Evolutionary conservation across 30 jellyfish, hydroid and myxozoan species (phyloP).

Genomic region (Haliclystus octoradiatus): DNA sequence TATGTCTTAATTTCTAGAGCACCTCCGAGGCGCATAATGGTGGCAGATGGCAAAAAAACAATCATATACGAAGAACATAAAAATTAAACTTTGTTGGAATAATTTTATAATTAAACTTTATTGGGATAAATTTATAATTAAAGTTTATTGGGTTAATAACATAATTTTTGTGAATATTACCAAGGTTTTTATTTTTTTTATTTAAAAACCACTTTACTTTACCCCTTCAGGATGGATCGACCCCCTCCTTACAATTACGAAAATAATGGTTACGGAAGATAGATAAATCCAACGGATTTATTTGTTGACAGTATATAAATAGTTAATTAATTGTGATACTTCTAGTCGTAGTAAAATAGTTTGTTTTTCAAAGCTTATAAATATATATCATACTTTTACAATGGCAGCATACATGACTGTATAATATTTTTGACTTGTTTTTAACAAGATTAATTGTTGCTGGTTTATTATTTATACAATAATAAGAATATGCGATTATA

Average conservation of each 20-base stretch:
- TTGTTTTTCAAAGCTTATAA: too few species aligned
- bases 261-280: not conserved
- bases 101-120: too few species aligned
- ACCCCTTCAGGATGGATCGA: not conserved
- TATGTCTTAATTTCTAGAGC: not conserved
- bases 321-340: too few species aligned
- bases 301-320: not conserved
- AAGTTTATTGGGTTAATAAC: not conserved
- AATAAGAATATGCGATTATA: too few species aligned
- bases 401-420: too few species aligned
- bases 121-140: not conserved
- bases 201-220: not conserved
- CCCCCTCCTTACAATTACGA: not conserved
- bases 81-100: not conserved
- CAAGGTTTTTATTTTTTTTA: not conserved
- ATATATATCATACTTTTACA: too few species aligned
- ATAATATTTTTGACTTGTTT: too few species aligned
- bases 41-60: not conserved
- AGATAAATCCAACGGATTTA: not conserved
- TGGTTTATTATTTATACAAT: too few species aligned
- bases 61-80: not conserved
- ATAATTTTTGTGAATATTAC: not conserved
- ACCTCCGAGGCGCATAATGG: not conserved
- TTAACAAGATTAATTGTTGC: too few species aligned
- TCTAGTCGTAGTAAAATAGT: too few species aligned